Percentiles rank a stretch among this genome's conserved stretches.
phyloP scores from a whole-genome alignment of 2,888 invertebrate genomes.

The Autographa pulchrina region DNA sequence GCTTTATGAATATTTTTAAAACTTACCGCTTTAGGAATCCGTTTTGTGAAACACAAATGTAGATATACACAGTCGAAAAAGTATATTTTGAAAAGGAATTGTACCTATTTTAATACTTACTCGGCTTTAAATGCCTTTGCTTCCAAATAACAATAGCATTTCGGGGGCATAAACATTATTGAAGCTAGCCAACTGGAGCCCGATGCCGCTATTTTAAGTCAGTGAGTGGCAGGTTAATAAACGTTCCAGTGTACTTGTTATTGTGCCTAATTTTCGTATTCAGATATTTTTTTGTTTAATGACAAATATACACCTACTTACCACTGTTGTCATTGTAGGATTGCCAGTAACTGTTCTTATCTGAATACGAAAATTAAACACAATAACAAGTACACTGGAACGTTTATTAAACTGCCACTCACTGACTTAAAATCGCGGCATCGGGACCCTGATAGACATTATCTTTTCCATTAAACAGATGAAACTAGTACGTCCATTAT shows the following conservation, averaged over 20 bases:
- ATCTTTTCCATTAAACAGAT: background rate
- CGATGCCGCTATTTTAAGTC: too few species aligned
- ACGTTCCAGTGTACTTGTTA: too few species aligned
- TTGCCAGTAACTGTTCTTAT: too few species aligned
- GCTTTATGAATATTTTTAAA: conserved; percentile 18
- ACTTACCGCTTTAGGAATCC: conserved; percentile 6
- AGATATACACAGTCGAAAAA: background rate
- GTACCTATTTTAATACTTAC: background rate
- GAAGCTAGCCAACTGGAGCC: background rate
- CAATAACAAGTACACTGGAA: too few species aligned
- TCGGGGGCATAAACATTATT: background rate
- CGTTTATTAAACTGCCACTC: too few species aligned
- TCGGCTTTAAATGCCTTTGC: background rate
- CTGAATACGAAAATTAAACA: too few species aligned
- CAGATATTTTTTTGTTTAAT: too few species aligned
- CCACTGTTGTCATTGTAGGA: too few species aligned
- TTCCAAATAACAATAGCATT: background rate
- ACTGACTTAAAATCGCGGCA: too few species aligned
- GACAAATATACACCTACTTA: too few species aligned
- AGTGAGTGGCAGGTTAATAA: too few species aligned
- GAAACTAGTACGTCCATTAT: conserved; percentile 48
- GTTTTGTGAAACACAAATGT: background rate
- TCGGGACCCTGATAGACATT: background rate
- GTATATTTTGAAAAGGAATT: conserved; percentile 2
- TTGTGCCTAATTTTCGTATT: too few species aligned